Evolutionary conservation across 2,797 vertebrate species (phyloP).

Genomic region (Microctenopoma steveboyesi): DNA sequence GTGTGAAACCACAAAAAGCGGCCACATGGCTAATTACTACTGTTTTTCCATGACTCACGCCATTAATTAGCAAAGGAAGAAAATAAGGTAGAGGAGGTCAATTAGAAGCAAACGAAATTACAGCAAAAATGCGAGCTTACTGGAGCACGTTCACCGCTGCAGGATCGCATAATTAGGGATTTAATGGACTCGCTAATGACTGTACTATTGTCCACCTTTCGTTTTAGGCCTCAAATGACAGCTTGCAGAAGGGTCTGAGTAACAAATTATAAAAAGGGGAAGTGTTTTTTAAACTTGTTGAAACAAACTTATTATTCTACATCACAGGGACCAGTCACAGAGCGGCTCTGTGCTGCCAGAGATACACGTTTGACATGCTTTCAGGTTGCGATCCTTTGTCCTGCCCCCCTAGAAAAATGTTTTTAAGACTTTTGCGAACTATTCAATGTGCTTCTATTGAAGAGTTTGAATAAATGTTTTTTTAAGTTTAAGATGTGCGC

Average conservation of each 20-base stretch:
- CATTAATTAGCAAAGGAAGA: slow-evolving; percentile 51
- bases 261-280: slow-evolving; percentile 21
- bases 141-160: slow-evolving; percentile 43
- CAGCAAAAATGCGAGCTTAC: slow-evolving; percentile 22
- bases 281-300: slow-evolving; percentile 3
- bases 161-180: slow-evolving; percentile 68
- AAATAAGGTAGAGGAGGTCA: slow-evolving; percentile 35
- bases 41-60: slow-evolving; percentile 20
- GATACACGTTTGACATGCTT: not conserved
- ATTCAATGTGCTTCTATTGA: too few species aligned
- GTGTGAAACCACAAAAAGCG: slow-evolving; percentile 28
- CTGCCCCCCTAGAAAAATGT: not conserved
- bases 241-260: slow-evolving; percentile 6
- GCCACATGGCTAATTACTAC: slow-evolving; percentile 42
- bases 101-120: slow-evolving; percentile 46
- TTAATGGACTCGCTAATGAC: slow-evolving; percentile 77
- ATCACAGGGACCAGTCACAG: not conserved
- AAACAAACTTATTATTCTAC: slow-evolving; percentile 26
- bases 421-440: too few species aligned
- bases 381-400: not conserved
- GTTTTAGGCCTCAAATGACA: slow-evolving; percentile 27
- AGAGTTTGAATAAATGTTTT: too few species aligned
- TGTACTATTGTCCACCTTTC: slow-evolving; percentile 39
- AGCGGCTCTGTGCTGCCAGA: not conserved
- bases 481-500: too few species aligned